Evolutionary conservation across 2,888 invertebrate genomes (phyloP), one percentile per base, ranked within the genome.

Genomic region (Dendrolimus houi): DNA sequence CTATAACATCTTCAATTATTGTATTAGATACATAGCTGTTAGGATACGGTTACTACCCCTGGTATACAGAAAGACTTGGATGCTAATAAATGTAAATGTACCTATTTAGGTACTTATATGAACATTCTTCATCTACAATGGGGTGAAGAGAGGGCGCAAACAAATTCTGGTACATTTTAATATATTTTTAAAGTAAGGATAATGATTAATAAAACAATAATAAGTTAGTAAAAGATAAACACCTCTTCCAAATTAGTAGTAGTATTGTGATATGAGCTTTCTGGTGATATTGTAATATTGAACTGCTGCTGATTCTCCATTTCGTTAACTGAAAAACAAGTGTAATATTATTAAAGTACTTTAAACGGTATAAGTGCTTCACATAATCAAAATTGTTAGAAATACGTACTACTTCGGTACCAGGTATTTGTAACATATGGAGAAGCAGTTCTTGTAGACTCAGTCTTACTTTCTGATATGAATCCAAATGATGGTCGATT

Each of bases 401-500:
- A 13, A 56, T 67, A 79, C 89, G 85, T 73, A 90, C 89, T 89
- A 69, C 83, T 85, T 73, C 87, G 83, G 69, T 85, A 84, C 88
- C 87, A 89, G 67, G 79, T 85, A 72, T 81, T 86, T 9, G 88
- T 85, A 66, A 79, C 81, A 62, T 82, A 84, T 1, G 85, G 80
- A 54, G 85, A 77, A 69, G 87, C 87, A 0, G 83, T 77, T 65
- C 78, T 79, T 53, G 72, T 66, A 9, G 79, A 69, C 53, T 86
- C 83, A 14, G 77, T 66, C 58, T 80, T 82, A 53, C 77, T 82
- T 59, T 80, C 78, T 7, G 81, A 80, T 7, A 79, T 75, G 62
- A 87, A 87, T 29, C 89, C 92, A 60, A 92, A 91, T 53, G 92
- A 89, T 54, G 93, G 93, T 66, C 93, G 83, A 62, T 92, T 87